Conservation (phyloP, 2,888 invertebrate genomes). For the Rotaria macrura region DNA sequence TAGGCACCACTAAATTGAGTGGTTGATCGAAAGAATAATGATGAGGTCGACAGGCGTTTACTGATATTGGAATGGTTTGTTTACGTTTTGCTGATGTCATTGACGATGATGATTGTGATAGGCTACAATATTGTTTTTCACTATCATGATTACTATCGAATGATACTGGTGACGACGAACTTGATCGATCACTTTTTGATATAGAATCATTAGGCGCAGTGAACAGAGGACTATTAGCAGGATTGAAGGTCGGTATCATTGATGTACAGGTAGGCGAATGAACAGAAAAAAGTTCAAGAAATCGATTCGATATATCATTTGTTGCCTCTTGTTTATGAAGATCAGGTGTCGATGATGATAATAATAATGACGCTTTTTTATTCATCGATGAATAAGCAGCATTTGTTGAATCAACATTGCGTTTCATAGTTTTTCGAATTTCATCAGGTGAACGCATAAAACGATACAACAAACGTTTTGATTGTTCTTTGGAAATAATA, state of each 20-base stretch:
- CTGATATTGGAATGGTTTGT: background rate
- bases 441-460: constrained; percentile 20
- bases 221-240: background rate
- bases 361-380: background rate
- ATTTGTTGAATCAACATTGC: background rate
- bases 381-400: background rate
- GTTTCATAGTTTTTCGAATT: constrained; percentile 18
- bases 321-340: background rate
- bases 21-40: background rate
- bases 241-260: background rate
- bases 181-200: background rate
- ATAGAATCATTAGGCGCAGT: background rate
- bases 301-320: background rate
- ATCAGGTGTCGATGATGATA: background rate
- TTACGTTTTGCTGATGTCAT: background rate
- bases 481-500: constrained; percentile 30
- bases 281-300: background rate
- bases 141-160: background rate
- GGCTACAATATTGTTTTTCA: background rate
- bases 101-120: background rate
- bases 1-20: background rate
- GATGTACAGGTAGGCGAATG: background rate
- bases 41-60: background rate
- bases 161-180: background rate
- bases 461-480: constrained; percentile 21